A percentile compares a stretch with the other conserved stretches of the same genome.
Conservation (phyloP, 2,113 vertebrate species). For the Stictonetta naevosa region DNA sequence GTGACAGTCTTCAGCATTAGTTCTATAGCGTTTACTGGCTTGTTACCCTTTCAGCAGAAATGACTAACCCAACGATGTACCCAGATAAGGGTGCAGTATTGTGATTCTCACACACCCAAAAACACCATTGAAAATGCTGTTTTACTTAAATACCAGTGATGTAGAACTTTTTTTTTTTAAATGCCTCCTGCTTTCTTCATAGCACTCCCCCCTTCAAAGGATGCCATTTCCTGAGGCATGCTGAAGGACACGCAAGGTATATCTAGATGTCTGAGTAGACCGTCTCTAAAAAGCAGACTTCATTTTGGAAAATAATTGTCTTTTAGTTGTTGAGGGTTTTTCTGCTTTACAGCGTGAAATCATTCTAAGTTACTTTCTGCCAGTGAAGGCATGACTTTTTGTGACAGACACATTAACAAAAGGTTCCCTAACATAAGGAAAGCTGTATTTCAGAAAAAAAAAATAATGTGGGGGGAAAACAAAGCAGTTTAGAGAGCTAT, state of each 20-base stretch:
- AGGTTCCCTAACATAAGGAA: not conserved
- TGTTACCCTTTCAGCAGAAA: not conserved
- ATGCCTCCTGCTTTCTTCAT: not conserved
- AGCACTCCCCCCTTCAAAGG: not conserved
- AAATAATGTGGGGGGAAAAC: not conserved
- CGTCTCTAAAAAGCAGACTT: not conserved
- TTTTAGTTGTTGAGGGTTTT: not conserved
- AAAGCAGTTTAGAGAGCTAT: not conserved
- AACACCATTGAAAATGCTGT: no score
- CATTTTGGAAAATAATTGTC: not conserved
- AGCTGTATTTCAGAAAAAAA: not conserved
- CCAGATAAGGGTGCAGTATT: not conserved
- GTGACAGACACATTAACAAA: not conserved
- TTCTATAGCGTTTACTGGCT: not conserved
- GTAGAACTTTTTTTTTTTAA: not conserved
- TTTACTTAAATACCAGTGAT: not conserved
- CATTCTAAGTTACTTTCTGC: not conserved
- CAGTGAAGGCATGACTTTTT: not conserved
- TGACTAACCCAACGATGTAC: not conserved
- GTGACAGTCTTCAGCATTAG: not conserved
- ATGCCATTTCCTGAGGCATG: not conserved
- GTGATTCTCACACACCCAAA: rapidly evolving
- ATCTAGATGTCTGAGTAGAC: not conserved
- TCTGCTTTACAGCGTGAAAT: not conserved
- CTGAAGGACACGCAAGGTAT: not conserved